Percentiles rank a stretch among this genome's conserved stretches.
phyloP scores from a whole-genome alignment of 2,113 vertebrate species.

The Chinchilla lanigera region DNA sequence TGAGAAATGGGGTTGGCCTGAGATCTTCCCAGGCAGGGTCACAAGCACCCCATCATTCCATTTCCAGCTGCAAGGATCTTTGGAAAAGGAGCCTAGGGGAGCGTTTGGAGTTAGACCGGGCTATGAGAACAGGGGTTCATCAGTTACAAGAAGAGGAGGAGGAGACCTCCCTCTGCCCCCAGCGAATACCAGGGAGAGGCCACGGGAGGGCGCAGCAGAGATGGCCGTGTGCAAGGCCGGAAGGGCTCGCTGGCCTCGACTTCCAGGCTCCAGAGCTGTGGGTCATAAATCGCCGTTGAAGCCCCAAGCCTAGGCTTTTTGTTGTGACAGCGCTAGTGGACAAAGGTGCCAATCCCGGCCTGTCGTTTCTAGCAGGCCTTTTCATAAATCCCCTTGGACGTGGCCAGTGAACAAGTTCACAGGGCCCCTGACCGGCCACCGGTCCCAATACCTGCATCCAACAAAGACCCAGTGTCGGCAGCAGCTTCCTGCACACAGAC shows the following conservation, averaged over 20 bases:
- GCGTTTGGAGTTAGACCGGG: background rate
- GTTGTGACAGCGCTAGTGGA: background rate
- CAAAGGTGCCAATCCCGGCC: background rate
- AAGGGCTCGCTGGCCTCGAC: background rate
- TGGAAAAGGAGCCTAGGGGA: background rate
- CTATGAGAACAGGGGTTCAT: background rate
- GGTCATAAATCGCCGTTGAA: background rate
- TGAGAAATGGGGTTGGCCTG: background rate
- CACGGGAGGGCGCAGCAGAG: fast-evolving
- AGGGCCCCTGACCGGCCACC: fast-evolving
- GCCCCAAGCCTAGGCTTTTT: fast-evolving
- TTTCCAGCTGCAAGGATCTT: background rate
- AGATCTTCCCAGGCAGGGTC: background rate
- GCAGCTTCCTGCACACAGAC: fast-evolving
- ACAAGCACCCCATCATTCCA: background rate
- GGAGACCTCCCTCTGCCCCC: too few species aligned
- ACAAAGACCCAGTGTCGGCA: constrained; percentile 11
- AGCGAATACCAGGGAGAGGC: background rate
- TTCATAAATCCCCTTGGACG: background rate
- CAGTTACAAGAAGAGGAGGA: background rate
- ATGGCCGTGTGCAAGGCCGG: background rate
- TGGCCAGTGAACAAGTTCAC: background rate
- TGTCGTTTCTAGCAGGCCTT: background rate
- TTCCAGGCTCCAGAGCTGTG: background rate
- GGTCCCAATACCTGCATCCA: background rate